These are phyloP conservation scores for Drosophila phalerata DNA, from an alignment of 2,888 invertebrate genomes.

Conservation along the genomic window DNA sequence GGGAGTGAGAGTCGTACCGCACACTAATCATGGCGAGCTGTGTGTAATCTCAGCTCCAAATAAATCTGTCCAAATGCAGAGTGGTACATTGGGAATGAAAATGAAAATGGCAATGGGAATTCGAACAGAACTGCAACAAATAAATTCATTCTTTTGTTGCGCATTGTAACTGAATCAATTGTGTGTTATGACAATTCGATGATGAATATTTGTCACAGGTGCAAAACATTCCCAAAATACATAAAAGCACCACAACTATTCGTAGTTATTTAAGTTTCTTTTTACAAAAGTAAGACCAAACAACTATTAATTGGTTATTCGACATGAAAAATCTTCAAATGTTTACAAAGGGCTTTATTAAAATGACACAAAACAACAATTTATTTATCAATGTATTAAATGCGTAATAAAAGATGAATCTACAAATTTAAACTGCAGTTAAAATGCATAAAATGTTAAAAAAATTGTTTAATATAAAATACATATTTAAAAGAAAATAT, in stretches of 20 bases:
- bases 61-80: slow-evolving; percentile 14
- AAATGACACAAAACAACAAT: too few relatives aligned
- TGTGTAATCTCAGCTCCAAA: slow-evolving; percentile 23
- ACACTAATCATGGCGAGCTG: slow-evolving; percentile 41
- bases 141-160: background rate
- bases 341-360: too few relatives aligned
- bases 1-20: slow-evolving; percentile 3
- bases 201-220: slow-evolving; percentile 30
- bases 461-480: too few relatives aligned
- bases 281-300: background rate
- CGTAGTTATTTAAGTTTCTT: background rate
- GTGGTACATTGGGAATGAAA: background rate
- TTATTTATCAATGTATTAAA: background rate
- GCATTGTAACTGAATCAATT: slow-evolving; percentile 25
- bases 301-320: background rate
- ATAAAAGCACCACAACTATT: background rate
- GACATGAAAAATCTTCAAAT: slow-evolving; percentile 1
- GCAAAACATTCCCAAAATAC: background rate
- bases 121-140: slow-evolving; percentile 1
- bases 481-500: too few relatives aligned
- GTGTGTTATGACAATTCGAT: slow-evolving; percentile 33
- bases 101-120: background rate
- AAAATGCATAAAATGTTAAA: too few relatives aligned
- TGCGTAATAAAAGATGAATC: too few relatives aligned
- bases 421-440: too few relatives aligned